Base-by-base conservation (phyloP, 2,797 vertebrate genomes). In the Gobionotothen gibberifrons region DNA sequence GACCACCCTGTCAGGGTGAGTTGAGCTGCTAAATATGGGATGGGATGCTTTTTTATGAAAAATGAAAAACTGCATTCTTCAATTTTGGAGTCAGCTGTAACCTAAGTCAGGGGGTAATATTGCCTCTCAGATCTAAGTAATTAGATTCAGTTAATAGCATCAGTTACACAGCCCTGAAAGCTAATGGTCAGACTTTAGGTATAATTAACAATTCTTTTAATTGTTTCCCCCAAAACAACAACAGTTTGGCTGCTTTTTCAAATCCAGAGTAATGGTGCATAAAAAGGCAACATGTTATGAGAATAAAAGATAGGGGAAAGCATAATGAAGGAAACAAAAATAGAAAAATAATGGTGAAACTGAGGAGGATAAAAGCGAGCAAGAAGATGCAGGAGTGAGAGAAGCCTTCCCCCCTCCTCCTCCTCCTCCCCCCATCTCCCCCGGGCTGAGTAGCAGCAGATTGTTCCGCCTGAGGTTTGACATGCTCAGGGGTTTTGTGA, bases 401-500 rank as follows among this genome's bases (percentile, higher is more conserved):
- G 72, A 22, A 43, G 65, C 74, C 70, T 85, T 69, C 74, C 69
- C 48, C 22, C 52, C n/a, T n/a, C n/a, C n/a, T n/a, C n/a, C n/a
- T n/a, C n/a, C n/a, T n/a, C n/a, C n/a, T n/a, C 40, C 61, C 26
- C 26, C 26, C 26, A 39, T 32, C 54, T 42, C 74, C 70, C 79
- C 64, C 4, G 71, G 79, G 83, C 64, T 78, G 69, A 78, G 70
- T 61, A 53, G 58, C 58, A 82, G 76, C 73, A 68, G 79, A 77
- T 80, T 76, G 83, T 82, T 72, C 63, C 67, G 87, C 69, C 79
- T 77, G 13, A 74, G 77, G 84, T 73, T 67, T 74, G 74, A 83
- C 77, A 75, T 84, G 85, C 83, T 87, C 36, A 4, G 65, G 84
- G 58, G 83, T 92, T 93, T 93, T 92, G 84, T 94, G 91, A 95